These are phyloP conservation scores for Jordanella pulchra DNA, from an alignment of 2,797 vertebrate genomes.

Conservation along the genomic window DNA sequence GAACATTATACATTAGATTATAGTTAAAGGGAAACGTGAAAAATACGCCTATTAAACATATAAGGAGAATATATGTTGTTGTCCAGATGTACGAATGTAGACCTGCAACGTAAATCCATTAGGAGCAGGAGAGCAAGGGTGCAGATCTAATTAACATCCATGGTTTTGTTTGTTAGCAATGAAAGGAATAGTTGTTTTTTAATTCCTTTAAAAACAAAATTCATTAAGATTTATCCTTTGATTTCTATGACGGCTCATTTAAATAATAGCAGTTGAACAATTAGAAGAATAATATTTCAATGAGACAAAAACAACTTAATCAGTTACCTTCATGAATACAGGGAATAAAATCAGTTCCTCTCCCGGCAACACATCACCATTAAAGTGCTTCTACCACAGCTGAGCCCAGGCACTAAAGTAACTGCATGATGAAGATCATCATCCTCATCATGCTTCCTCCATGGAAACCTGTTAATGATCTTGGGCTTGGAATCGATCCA, in stretches of 20 bases:
- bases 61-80: neutral
- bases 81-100: neutral
- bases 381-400: conserved; percentile 35
- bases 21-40: neutral
- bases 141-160: neutral
- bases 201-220: neutral
- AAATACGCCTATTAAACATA: neutral
- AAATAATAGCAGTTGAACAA: conserved; percentile 34
- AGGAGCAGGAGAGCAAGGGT: neutral
- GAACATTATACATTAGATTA: neutral
- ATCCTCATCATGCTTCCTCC: conserved; percentile 32
- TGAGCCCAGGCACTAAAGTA: conserved; percentile 36
- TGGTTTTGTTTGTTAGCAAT: neutral
- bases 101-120: neutral
- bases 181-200: neutral
- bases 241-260: neutral
- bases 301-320: conserved; percentile 30
- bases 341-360: conserved; percentile 17
- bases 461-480: conserved; percentile 71
- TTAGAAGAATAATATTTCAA: conserved; percentile 3
- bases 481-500: conserved; percentile 47
- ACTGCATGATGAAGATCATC: conserved; percentile 37
- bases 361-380: conserved; percentile 16
- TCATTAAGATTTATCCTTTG: neutral
- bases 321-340: neutral